Evolutionary conservation across 2,797 vertebrate genomes (phyloP).

Genomic region (Astyanax mexicanus): DNA sequence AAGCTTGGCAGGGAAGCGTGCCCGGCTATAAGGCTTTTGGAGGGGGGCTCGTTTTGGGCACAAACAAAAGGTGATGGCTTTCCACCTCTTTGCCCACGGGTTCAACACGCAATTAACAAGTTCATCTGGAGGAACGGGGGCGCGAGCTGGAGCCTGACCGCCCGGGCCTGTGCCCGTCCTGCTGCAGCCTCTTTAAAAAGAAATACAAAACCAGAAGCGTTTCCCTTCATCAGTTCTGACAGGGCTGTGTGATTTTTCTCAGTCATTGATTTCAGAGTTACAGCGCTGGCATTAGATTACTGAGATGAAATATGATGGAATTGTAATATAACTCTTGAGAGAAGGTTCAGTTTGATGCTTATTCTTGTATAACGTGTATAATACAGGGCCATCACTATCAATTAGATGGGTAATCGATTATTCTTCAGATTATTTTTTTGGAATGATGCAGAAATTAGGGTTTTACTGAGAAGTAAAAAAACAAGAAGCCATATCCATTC

Average conservation of each 20-base stretch:
- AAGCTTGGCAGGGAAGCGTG: conserved; percentile 24
- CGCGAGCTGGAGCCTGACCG: not conserved
- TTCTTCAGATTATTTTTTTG: too few species aligned
- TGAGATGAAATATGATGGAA: conserved; percentile 30
- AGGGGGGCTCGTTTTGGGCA: not conserved
- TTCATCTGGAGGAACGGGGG: conserved; percentile 30
- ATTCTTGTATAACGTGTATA: not conserved
- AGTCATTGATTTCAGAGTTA: conserved; percentile 28
- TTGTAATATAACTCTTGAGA: conserved; percentile 19
- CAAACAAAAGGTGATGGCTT: conserved; percentile 43
- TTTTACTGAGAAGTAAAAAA: too few species aligned
- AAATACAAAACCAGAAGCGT: not conserved
- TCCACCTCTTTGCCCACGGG: conserved; percentile 40
- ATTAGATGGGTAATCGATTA: too few species aligned
- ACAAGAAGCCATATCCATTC: too few species aligned
- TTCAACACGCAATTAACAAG: conserved; percentile 45
- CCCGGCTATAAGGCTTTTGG: not conserved
- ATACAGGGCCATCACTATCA: not conserved
- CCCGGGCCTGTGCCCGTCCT: not conserved
- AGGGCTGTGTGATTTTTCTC: not conserved
- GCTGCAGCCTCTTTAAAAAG: conserved; percentile 21
- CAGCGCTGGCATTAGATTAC: conserved; percentile 33
- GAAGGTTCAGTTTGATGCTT: conserved; percentile 12
- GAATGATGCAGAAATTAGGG: too few species aligned
- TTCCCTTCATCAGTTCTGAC: conserved; percentile 28